Percentiles rank a stretch among this genome's conserved stretches.
phyloP scores from a whole-genome alignment of 1,140 invertebrate genomes.

The Drosophila kohkoa region DNA sequence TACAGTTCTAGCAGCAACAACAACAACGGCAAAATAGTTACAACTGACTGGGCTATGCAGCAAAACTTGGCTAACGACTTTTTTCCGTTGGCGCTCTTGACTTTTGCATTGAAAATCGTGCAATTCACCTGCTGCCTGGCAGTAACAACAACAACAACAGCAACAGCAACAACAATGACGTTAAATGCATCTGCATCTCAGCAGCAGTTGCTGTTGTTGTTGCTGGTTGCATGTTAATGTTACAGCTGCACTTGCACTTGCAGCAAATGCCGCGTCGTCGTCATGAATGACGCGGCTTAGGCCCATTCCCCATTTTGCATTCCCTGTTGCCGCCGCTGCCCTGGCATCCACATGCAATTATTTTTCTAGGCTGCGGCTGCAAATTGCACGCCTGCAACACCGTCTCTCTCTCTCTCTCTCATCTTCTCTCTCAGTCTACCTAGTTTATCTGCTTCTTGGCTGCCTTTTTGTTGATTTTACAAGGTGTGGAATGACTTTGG shows the following conservation, averaged over 20 bases:
- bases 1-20: slow-evolving; percentile 62
- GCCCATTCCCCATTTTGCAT: slow-evolving; percentile 28
- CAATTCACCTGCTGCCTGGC: slow-evolving; percentile 80
- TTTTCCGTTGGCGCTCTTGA: slow-evolving; percentile 83
- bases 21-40: slow-evolving; percentile 62
- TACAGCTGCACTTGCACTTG: slow-evolving; percentile 82
- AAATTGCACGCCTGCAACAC: slow-evolving; percentile 69
- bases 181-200: slow-evolving; percentile 79
- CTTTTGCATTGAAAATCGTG: slow-evolving; percentile 84
- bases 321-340: slow-evolving; percentile 36
- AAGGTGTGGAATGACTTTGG: slow-evolving; percentile 82
- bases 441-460: slow-evolving; percentile 51
- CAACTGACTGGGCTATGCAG: slow-evolving; percentile 69
- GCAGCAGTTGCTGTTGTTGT: slow-evolving; percentile 15
- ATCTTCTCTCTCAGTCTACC: slow-evolving; percentile 17
- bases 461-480: slow-evolving; percentile 80
- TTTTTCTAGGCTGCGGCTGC: slow-evolving; percentile 80
- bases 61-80: slow-evolving; percentile 82
- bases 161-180: slow-evolving; percentile 59
- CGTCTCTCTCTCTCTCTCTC: slow-evolving; percentile 36
- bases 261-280: slow-evolving; percentile 67
- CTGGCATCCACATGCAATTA: slow-evolving; percentile 72
- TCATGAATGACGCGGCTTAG: slow-evolving; percentile 77
- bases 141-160: slow-evolving; percentile 31
- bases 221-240: slow-evolving; percentile 77